Conservation (phyloP, 2,113 vertebrate genomes). For the Elephantulus edwardii region DNA sequence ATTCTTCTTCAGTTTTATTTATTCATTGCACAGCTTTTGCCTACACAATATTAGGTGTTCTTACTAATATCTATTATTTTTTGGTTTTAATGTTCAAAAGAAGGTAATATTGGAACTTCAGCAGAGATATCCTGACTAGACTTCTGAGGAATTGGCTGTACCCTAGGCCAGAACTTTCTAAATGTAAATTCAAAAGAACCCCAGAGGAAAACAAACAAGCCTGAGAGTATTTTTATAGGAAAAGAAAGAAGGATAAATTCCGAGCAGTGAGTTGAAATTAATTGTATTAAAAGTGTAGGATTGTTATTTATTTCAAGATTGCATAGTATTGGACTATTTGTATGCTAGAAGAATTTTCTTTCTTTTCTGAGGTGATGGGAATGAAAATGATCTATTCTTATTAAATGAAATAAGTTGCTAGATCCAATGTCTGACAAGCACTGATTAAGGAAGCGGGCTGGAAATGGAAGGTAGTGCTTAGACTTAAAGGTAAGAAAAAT, state of each 20-base stretch:
- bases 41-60: too few relatives aligned
- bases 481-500: neutral
- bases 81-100: slow-evolving; percentile 12
- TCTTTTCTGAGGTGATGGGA: neutral
- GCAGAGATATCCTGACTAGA: neutral
- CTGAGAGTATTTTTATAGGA: neutral
- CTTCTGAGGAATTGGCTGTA: neutral
- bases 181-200: neutral
- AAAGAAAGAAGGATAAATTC: neutral
- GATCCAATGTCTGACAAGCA: neutral
- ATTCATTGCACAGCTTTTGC: too few relatives aligned
- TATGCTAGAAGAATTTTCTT: neutral
- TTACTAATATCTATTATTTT: slow-evolving; percentile 17
- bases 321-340: neutral
- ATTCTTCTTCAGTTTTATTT: too few relatives aligned
- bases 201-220: neutral
- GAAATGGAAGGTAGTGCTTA: neutral
- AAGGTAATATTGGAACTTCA: neutral
- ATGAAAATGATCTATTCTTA: neutral
- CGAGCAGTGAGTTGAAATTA: neutral
- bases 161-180: neutral
- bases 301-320: slow-evolving; percentile 7
- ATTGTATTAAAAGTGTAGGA: neutral
- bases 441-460: neutral
- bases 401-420: neutral